These are phyloP conservation scores for Drosophila kambysellisi DNA, from an alignment of 2,888 invertebrate species.

Conservation along the genomic window DNA sequence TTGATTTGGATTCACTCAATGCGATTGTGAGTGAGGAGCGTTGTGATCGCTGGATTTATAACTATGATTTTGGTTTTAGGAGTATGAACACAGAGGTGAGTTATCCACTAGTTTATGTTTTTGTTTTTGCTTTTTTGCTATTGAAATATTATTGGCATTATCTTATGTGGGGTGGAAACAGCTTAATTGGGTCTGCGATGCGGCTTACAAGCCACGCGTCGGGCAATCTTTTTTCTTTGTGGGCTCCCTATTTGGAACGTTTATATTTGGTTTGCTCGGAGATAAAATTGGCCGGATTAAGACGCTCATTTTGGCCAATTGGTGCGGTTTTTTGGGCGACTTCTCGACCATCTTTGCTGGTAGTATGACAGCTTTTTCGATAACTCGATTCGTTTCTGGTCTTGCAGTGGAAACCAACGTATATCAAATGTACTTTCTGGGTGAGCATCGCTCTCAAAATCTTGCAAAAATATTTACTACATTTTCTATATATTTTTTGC, in stretches of 20 bases:
- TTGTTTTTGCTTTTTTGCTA: neutral
- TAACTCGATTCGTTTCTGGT: constrained; percentile 87
- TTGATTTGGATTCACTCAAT: constrained; percentile 51
- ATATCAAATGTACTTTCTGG: constrained; percentile 87
- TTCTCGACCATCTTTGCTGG: constrained; percentile 85
- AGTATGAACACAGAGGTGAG: constrained; percentile 88
- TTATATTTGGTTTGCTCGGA: constrained; percentile 86
- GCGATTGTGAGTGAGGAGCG: constrained; percentile 67
- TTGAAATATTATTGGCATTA: neutral
- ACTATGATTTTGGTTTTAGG: constrained; percentile 86
- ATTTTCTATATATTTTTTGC: constrained; percentile 5
- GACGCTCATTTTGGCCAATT: constrained; percentile 86
- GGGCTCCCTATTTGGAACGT: constrained; percentile 87
- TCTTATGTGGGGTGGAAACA: constrained; percentile 40
- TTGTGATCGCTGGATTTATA: constrained; percentile 87
- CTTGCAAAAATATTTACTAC: neutral
- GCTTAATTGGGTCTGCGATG: constrained; percentile 87
- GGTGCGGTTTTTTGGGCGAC: constrained; percentile 86
- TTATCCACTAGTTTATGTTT: neutral
- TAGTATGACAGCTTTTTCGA: constrained; percentile 85
- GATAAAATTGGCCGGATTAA: constrained; percentile 87
- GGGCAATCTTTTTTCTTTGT: constrained; percentile 87
- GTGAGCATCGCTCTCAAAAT: constrained; percentile 76
- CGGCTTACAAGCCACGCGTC: constrained; percentile 87
- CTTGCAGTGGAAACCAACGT: constrained; percentile 87